Base-by-base conservation (phyloP, 2,888 invertebrate genomes). In the Limnephilus lunatus region DNA sequence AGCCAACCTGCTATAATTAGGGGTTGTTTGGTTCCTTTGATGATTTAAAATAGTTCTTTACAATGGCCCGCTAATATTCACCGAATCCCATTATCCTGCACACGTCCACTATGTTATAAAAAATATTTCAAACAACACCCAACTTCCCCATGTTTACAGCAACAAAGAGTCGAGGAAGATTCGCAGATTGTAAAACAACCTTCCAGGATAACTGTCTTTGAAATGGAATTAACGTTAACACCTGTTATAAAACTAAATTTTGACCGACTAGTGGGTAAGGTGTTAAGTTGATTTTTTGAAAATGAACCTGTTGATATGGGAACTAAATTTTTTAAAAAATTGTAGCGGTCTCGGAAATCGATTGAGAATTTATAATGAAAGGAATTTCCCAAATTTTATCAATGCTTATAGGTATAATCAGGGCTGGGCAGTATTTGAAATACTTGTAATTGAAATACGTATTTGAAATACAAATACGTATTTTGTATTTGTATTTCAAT, bases 181-280 rank as follows among this genome's bases (percentile, higher is more conserved):
- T 87, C 87, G 68, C 87, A 87, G 87, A 87, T 87, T 32, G 68
- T 87, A 87, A 87, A 87, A 87, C 14, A 19, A 68, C 87, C 87
- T 87, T 87, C 87, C 68, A 87, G 87, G 87, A 87, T 53, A 53
- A 87, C 30, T 44, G n/a, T 30, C 31, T 32, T 39, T 32, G 19
- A 82, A 32, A 32, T 5, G 39, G 85, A 25, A 44, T 85, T 85
- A 39, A 85, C 19, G 30, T 87, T 87, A 53, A 32, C 68, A 48
- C 87, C 53, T 87, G 87, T 35, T 68, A 32, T 68, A 53, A 87
- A 87, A 2, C 19, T 53, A 53, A 31, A 53, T 11, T 39, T n/a
- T 39, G 32, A 31, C 68, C 15, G 32, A 68, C 53, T 53, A 9
- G 2, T 9, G 32, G 68, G 35, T 68, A 32, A 87, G 87, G 39